Conservation (phyloP, 2,888 invertebrate genomes). For the Dicyrtomina minuta region DNA sequence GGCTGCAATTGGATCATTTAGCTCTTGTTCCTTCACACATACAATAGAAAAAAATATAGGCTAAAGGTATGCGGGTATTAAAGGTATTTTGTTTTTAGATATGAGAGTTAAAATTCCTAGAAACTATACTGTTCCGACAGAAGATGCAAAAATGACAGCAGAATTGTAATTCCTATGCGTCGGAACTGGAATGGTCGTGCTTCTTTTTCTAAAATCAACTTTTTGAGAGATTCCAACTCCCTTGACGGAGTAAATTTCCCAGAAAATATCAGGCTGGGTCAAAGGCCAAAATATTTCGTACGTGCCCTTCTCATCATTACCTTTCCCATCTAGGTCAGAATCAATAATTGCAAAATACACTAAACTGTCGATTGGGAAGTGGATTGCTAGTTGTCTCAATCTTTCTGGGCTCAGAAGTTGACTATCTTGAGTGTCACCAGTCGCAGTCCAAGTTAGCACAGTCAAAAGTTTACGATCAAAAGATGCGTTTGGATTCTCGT, state of each 20-base stretch:
- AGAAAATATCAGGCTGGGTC: too few relatives aligned
- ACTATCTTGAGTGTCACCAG: too few relatives aligned
- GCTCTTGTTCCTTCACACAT: neutral
- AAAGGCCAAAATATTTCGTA: too few relatives aligned
- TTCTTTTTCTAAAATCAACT: neutral
- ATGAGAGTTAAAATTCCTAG: too few relatives aligned
- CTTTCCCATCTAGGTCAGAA: too few relatives aligned
- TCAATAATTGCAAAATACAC: neutral
- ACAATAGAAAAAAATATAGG: too few relatives aligned
- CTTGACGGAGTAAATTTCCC: neutral
- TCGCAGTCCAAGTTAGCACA: too few relatives aligned
- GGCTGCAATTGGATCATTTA: conserved; percentile 1
- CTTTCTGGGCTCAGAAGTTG: neutral
- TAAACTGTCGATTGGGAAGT: neutral
- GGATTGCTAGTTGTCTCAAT: neutral
- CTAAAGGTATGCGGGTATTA: too few relatives aligned
- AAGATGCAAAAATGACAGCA: neutral
- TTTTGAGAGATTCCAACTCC: neutral
- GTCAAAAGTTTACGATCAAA: neutral
- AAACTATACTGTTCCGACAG: neutral
- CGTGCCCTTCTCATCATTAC: neutral
- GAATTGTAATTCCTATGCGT: neutral
- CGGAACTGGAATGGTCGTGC: neutral
- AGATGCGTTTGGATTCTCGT: neutral
- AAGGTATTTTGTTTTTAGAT: too few relatives aligned